These are phyloP conservation scores for Scatophagus argus DNA, from an alignment of 2,113 vertebrate species.

Conservation along the genomic window DNA sequence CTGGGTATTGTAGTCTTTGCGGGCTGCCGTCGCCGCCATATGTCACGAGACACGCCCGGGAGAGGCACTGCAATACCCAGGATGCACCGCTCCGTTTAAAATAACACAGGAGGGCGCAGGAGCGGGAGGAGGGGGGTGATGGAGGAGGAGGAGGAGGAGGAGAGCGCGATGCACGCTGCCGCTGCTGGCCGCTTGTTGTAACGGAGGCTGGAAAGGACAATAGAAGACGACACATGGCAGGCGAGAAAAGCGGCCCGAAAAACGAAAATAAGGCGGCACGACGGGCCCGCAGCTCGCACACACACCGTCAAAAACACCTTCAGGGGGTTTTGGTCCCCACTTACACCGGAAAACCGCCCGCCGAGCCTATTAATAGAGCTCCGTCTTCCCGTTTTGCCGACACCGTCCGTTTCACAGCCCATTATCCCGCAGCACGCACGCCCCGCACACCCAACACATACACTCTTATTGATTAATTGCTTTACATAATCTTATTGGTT, in stretches of 20 bases:
- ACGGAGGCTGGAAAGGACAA: slow-evolving; percentile 78
- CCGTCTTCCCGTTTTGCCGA: slow-evolving; percentile 48
- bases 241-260: slow-evolving; percentile 6
- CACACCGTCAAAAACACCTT: not conserved
- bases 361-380: slow-evolving; percentile 32
- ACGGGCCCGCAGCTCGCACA: not conserved
- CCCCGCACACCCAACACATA: not conserved
- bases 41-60: slow-evolving; percentile 82
- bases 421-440: slow-evolving; percentile 7
- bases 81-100: slow-evolving; percentile 76
- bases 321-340: not conserved
- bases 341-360: slow-evolving; percentile 28
- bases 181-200: slow-evolving; percentile 63
- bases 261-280: not conserved
- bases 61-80: slow-evolving; percentile 80
- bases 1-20: slow-evolving; percentile 81
- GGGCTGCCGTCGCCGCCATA: slow-evolving; percentile 58
- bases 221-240: slow-evolving; percentile 79
- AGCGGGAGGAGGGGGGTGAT: slow-evolving; percentile 24
- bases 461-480: slow-evolving; percentile 65
- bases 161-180: slow-evolving; percentile 67
- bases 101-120: slow-evolving; percentile 67
- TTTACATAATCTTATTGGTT: slow-evolving; percentile 69
- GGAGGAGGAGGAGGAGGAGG: not conserved
- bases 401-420: not conserved